Evolutionary conservation across 2,888 invertebrate species (phyloP), one percentile per base, ranked within the genome.

Genomic region (Sarcophaga carnaria): DNA sequence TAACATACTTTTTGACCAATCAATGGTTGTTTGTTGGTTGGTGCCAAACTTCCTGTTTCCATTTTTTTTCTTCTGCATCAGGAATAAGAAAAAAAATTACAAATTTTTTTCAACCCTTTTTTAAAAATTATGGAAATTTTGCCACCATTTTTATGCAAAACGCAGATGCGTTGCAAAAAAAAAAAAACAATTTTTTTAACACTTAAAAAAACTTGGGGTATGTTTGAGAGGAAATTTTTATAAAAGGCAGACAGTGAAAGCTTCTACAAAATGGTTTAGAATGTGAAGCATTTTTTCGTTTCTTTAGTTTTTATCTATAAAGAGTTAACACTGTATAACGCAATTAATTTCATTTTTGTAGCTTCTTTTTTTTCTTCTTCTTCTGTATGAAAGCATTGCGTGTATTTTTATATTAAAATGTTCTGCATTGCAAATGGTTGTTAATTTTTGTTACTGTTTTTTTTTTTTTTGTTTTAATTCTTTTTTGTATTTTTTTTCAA

Each of bases 351-450:
- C 62, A 62, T 62, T 37, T 37, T 12, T 45, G 67, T 67, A 17
- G 37, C 17, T 3, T 54, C 20, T 25, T 25, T 17, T 27, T 22
- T 62, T 62, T 62, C 25, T 71, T 63, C 27, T 71, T n/a, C 37
- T 27, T 59, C n/a, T 59, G 10, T 25, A 37, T 60, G 22, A 37
- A 4, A 37, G 11, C 11, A 75, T 80, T 84, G 83, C 83, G 79
- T 84, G 75, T n/a, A 70, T 45, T 79, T 83, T 80, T 70, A 47
- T 74, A 83, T 80, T 70, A 79, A 84, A 70, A 75, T 79, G n/a
- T 54, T 54, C 5, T 54, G 54, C 54, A 12, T 54, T 54, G n/a
- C 2, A 54, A 54, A 54, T 54, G 54, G 4, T 54, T 54, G 17
- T 54, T 14, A 54, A 14, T 54, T 54, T 12, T 4, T 17, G 17